Base-by-base conservation (phyloP, 1,140 invertebrate species). In the Cydia strobilella region DNA sequence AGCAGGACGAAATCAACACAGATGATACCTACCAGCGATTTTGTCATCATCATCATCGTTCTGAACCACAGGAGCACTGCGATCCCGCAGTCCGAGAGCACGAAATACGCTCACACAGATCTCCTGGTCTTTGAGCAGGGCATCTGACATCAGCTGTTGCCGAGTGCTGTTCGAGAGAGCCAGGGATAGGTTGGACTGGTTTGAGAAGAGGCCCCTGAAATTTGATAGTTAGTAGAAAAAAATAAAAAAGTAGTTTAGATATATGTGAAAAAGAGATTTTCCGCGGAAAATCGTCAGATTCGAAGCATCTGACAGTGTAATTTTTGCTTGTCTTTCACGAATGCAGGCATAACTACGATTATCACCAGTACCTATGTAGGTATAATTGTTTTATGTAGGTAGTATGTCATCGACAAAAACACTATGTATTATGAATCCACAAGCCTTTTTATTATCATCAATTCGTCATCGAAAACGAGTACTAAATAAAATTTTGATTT, bases 61-160 rank as follows among this genome's bases (percentile, higher is more conserved):
- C 12, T 89, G 85, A 6, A 78, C 73, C 15, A 85, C 42, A 27
- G 63, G 65, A 0, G 77, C 4, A 48, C 75, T 84, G 59, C 89
- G 82, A 18, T 90, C 85, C 7, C 82, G 79, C n/a, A 92, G 76
- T 77, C 91, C 90, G 42, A 85, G 86, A 23, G 89, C 90, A 81
- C 84, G 81, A 4, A 86, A 25, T 0, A 90, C 80, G 3, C 85
- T 88, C 27, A 90, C 74, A 13, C 77, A 77, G 18, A 92, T 86
- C 73, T 90, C 90, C 35, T 90, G 88, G 27, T 89, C 86, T 59
- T 84, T 82, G n/a, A 73, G 39, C 3, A 87, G 65, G 31, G 81
- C 79, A 51, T 86, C 83, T 23, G 73, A 74, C 20, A 88, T 71
- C 6, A 86, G 66, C 42, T 87, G 81, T 66, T 88, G 85, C 75